Base-by-base conservation (phyloP, 2,888 invertebrate species). In the Galerucella nymphaeae region DNA sequence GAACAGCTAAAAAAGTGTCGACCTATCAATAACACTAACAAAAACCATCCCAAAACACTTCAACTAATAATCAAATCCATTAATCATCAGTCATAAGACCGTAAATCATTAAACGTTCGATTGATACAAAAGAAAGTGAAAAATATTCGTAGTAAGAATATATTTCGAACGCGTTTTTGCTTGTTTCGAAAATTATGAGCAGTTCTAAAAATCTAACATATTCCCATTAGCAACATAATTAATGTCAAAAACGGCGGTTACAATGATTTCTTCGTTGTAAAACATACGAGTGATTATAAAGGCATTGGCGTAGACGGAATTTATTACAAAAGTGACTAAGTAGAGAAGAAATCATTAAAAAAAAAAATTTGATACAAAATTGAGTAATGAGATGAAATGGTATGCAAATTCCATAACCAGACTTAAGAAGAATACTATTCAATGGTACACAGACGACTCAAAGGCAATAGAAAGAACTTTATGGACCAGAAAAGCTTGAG, bases 191-290 rank as follows among this genome's bases (percentile, higher is more conserved):
- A 82, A 76, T 82, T 83, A 83, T 77, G 81, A 78, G 76, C 74
- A 30, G 57, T 71, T 65, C 66, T 75, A 83, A 82, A 82, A 82
- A 84, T 84, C 82, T 85, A 84, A 84, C 83, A 81, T 82, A 85
- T 84, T 82, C 83, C 83, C 84, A 85, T 85, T 85, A 84, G 83
- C 79, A 78, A 78, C 80, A 82, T 84, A 85, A 85, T 85, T 84
- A 84, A 83, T 79, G 85, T 85, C 85, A 84, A 79, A 83, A 82
- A 76, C 80, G 53, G 84, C 84, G 83, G 79, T 84, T 84, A 76
- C 79, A 81, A 84, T 85, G 85, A 85, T 85, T 84, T 84, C 84
- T 85, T 83, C 80, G 81, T 81, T 81, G 82, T 77, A 79, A 81
- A 78, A 81, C 75, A 78, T 83, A 83, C 83, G 82, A 82, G 82